Evolutionary conservation across 2,113 vertebrate genomes (phyloP).

Genomic region (Corythoichthys haematopterus): DNA sequence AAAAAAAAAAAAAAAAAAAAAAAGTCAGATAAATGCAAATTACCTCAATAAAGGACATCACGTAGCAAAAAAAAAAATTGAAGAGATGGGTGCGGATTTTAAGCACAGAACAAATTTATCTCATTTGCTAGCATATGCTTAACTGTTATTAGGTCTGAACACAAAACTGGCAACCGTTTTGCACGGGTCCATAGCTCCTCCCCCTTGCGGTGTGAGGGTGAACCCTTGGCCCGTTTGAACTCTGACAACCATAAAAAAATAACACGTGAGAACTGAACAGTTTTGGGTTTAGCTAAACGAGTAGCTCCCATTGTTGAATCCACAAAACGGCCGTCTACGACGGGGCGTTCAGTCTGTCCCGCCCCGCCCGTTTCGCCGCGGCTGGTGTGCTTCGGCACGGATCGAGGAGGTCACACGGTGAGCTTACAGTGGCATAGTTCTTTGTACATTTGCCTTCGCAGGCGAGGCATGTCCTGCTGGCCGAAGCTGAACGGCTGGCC

Average conservation of each 20-base stretch:
- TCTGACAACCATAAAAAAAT: not conserved
- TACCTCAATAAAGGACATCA: constrained; percentile 41
- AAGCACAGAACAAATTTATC: not conserved
- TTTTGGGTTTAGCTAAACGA: not conserved
- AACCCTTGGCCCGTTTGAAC: not conserved
- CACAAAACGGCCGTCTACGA: not conserved
- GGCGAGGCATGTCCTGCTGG: constrained; percentile 89
- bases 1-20: constrained; percentile 18
- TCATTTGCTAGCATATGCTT: not conserved
- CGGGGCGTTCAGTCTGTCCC: not conserved
- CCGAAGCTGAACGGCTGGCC: constrained; percentile 84
- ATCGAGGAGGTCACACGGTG: constrained; percentile 73
- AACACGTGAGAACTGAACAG: not conserved
- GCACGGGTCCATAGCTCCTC: no score
- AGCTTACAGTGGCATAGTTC: constrained; percentile 93
- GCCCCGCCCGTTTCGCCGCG: constrained; percentile 19
- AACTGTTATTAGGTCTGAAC: not conserved
- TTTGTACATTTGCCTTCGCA: constrained; percentile 90
- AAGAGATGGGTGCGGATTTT: not conserved
- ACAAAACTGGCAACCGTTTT: not conserved
- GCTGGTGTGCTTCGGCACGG: constrained; percentile 8
- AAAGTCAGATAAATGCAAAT: constrained; percentile 6
- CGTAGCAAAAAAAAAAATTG: constrained; percentile 26
- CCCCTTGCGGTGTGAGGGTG: not conserved
- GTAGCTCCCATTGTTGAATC: not conserved